These are phyloP conservation scores for Melospiza georgiana DNA, from an alignment of 2,113 vertebrate species.

Conservation along the genomic window DNA sequence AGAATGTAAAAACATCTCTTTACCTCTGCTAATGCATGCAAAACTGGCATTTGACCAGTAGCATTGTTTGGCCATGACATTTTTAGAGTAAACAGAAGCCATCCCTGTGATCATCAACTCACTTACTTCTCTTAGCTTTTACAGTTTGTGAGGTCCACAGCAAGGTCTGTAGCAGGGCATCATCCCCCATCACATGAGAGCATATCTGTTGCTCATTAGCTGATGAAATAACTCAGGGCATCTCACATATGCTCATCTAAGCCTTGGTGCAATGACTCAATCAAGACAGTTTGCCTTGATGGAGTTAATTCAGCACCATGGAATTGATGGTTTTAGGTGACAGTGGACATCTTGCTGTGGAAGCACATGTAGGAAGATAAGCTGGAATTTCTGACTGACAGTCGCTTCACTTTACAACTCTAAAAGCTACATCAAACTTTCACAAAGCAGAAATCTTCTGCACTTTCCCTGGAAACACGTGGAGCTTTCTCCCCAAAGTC, in stretches of 20 bases:
- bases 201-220: neutral
- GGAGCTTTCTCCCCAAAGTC: neutral
- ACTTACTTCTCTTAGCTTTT: neutral
- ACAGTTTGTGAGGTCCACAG: neutral
- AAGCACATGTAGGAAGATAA: neutral
- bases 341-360: neutral
- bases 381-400: neutral
- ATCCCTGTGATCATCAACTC: neutral
- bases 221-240: neutral
- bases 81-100: neutral
- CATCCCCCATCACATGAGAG: neutral
- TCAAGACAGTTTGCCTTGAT: neutral
- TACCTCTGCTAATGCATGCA: neutral
- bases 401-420: neutral
- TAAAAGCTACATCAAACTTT: neutral
- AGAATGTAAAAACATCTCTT: neutral
- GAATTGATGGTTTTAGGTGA: neutral
- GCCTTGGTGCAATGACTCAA: neutral
- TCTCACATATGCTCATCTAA: neutral
- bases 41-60: neutral
- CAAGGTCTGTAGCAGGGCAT: neutral
- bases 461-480: neutral
- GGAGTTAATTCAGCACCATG: neutral
- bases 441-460: neutral
- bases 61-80: neutral